These are phyloP conservation scores for Pimpla rufipes DNA, from an alignment of 2,888 invertebrate genomes.

Conservation along the genomic window DNA sequence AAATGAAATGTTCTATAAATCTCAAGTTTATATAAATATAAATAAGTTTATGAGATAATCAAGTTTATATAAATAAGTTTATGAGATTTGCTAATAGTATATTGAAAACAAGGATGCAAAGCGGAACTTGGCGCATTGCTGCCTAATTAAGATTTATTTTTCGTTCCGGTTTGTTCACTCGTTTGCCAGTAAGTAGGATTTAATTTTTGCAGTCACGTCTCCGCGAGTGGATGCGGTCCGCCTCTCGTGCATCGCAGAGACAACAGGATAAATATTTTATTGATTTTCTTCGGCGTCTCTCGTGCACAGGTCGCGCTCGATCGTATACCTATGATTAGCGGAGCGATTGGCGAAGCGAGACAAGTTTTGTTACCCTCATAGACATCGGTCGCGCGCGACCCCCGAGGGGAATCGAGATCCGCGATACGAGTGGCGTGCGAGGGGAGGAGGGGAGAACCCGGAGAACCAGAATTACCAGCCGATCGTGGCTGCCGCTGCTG, in stretches of 20 bases:
- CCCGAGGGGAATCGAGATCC: conserved; percentile 55
- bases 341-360: conserved; percentile 58
- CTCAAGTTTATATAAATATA: too few species aligned
- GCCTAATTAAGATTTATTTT: too few species aligned
- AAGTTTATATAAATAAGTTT: too few species aligned
- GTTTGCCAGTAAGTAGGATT: too few species aligned
- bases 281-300: conserved; percentile 57
- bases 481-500: conserved; percentile 12
- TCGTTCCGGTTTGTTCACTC: too few species aligned
- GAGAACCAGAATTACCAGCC: conserved; percentile 52
- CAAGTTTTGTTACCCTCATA: conserved; percentile 63
- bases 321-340: conserved; percentile 64
- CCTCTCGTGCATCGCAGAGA: background rate
- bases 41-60: too few species aligned
- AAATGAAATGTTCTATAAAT: too few species aligned
- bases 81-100: too few species aligned
- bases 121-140: too few species aligned
- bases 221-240: too few species aligned
- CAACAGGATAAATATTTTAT: conserved; percentile 63
- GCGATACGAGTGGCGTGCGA: background rate
- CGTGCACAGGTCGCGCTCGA: conserved; percentile 56
- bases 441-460: conserved; percentile 26
- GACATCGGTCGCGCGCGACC: conserved; percentile 27
- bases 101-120: too few species aligned
- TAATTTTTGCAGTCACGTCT: too few species aligned